phyloP scores from a whole-genome alignment of 2,888 invertebrate species.

The Polia nebulosa region DNA sequence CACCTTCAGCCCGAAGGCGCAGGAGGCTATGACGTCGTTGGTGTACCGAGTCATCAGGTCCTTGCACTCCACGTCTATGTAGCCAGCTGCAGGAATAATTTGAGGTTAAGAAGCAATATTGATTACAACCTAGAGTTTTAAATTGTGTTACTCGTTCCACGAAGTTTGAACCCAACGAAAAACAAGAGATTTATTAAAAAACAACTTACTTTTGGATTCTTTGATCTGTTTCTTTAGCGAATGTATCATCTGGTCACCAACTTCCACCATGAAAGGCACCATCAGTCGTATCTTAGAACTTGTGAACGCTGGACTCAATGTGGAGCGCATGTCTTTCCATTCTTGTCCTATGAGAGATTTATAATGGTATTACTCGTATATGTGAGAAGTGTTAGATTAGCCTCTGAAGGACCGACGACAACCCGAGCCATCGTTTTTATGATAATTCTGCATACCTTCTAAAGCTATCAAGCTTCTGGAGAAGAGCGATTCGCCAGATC shows the following conservation, averaged over 20 bases:
- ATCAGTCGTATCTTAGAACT: constrained; percentile 84
- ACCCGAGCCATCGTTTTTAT: too few relatives aligned
- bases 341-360: background rate
- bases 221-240: background rate
- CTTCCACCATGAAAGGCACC: background rate
- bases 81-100: background rate
- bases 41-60: background rate
- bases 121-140: background rate
- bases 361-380: background rate
- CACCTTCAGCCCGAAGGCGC: background rate
- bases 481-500: background rate
- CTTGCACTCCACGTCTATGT: background rate
- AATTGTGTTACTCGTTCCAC: background rate
- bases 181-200: background rate
- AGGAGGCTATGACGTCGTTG: background rate
- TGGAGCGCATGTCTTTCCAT: constrained; percentile 86
- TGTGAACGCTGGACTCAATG: constrained; percentile 88
- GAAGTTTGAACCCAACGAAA: background rate
- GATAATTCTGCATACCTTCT: background rate
- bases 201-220: background rate
- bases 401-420: too few relatives aligned
- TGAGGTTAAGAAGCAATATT: background rate
- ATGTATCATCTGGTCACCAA: background rate
- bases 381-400: too few relatives aligned
- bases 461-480: background rate